Base-by-base conservation (phyloP, 2,888 invertebrate species). In the Lochmaea capreae region DNA sequence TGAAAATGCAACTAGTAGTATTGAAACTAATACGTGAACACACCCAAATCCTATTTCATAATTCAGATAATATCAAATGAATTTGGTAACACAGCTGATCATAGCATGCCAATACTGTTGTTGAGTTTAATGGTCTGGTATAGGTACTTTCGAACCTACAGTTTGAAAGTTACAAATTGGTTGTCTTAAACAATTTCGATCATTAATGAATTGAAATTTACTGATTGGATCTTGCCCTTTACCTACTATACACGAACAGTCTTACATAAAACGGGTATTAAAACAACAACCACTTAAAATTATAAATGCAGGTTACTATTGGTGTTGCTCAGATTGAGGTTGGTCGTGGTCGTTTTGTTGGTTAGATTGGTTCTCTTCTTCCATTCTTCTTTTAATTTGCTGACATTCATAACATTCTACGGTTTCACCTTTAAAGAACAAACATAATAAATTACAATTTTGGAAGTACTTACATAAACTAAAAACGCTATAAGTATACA, bases 371-470 rank as follows among this genome's bases (percentile, higher is more conserved):
- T 43, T 2, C 12, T 46, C 54, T 10, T 54, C 16, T 54, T 54
- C 54, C 54, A 54, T 8, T 54, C 65, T 54, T 18, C 18, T 54
- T 54, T 54, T 54, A 16, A 54, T 54, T 54, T 54, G 10, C 9
- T 54, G 54, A 16, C 78, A 76, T 0, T 77, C 76, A n/a, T 68
- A 46, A 52, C 77, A 77, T 70, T 69, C 75, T 39, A 68, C 73
- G 0, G 72, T 77, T 72, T 77, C 78, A 11, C 59, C 65, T 49
- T 52, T 70, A 39, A 46, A 74, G 10, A 52, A 71, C 9, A 11
- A 11, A 57, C 0, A 33, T 3, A 46, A 33, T 33, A 33, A 33
- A 33, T 33, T 33, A 33, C 5, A 33, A 33, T 33, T 33, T 33
- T 33, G 33, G 33, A 33, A 33, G 33, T 33, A 33, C 8, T 33